These are phyloP conservation scores for Pherbina coryleti DNA, from an alignment of 2,888 invertebrate genomes.

Conservation along the genomic window DNA sequence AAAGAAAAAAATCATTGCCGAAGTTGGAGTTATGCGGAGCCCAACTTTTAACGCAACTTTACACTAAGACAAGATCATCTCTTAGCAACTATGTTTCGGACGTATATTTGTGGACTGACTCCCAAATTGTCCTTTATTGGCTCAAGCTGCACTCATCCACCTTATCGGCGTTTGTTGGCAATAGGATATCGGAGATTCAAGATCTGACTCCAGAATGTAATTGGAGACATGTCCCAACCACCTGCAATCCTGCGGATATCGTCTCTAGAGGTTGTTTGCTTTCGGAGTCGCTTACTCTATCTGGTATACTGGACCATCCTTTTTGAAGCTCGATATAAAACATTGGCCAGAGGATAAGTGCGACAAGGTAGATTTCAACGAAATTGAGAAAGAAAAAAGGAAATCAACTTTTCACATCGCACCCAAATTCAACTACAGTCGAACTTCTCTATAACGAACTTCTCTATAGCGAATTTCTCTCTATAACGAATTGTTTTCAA, in stretches of 20 bases:
- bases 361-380: conserved; percentile 25
- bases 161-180: conserved; percentile 31
- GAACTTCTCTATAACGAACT: too few species aligned
- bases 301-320: conserved; percentile 31
- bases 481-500: too few species aligned
- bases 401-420: neutral
- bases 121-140: conserved; percentile 46
- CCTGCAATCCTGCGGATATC: conserved; percentile 27
- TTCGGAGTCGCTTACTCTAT: conserved; percentile 18
- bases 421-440: neutral
- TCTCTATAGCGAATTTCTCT: too few species aligned
- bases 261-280: conserved; percentile 33
- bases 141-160: conserved; percentile 42
- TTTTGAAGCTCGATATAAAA: neutral
- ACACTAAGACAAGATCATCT: too few species aligned
- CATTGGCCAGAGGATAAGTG: neutral
- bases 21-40: neutral
- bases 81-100: neutral
- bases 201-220: neutral
- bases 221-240: conserved; percentile 21
- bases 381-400: neutral
- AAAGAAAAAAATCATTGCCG: neutral
- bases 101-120: conserved; percentile 41
- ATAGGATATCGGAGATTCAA: neutral
- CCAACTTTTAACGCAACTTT: too few species aligned